These are phyloP conservation scores for Catocala fraxini DNA, from an alignment of 2,888 invertebrate genomes.

Conservation along the genomic window DNA sequence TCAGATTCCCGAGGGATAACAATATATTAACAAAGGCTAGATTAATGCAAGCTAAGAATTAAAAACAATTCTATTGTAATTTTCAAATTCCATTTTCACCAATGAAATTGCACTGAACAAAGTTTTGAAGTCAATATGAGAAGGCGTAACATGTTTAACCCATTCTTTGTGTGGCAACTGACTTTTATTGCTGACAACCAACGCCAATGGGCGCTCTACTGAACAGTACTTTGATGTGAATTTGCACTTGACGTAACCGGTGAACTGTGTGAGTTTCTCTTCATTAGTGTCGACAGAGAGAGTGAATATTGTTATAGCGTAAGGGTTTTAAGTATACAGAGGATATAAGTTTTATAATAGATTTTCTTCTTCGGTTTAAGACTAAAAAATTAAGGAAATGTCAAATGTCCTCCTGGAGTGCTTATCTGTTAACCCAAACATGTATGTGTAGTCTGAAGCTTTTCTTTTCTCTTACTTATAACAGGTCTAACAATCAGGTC, in stretches of 20 bases:
- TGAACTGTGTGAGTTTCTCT: not conserved
- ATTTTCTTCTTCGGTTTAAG: too few species aligned
- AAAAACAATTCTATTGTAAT: constrained; percentile 6
- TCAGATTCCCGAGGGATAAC: too few species aligned
- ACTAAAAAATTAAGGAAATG: too few species aligned
- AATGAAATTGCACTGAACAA: constrained; percentile 70
- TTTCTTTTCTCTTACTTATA: too few species aligned
- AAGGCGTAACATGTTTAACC: constrained; percentile 69
- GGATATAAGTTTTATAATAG: too few species aligned
- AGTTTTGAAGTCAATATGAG: constrained; percentile 66
- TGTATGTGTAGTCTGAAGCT: too few species aligned
- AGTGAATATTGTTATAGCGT: not conserved
- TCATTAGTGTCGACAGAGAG: not conserved
- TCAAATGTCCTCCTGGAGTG: too few species aligned
- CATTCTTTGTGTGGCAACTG: constrained; percentile 63
- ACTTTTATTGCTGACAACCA: constrained; percentile 42
- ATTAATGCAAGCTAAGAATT: too few species aligned
- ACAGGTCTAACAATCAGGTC: too few species aligned
- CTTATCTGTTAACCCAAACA: too few species aligned
- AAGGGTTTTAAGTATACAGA: not conserved
- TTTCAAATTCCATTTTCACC: constrained; percentile 24
- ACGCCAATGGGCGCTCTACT: constrained; percentile 23
- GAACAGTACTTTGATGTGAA: constrained; percentile 10
- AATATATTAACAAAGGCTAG: too few species aligned
- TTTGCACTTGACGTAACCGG: constrained; percentile 5